Conservation (phyloP, 2,888 invertebrate genomes). For the Drosophila prolongata region DNA sequence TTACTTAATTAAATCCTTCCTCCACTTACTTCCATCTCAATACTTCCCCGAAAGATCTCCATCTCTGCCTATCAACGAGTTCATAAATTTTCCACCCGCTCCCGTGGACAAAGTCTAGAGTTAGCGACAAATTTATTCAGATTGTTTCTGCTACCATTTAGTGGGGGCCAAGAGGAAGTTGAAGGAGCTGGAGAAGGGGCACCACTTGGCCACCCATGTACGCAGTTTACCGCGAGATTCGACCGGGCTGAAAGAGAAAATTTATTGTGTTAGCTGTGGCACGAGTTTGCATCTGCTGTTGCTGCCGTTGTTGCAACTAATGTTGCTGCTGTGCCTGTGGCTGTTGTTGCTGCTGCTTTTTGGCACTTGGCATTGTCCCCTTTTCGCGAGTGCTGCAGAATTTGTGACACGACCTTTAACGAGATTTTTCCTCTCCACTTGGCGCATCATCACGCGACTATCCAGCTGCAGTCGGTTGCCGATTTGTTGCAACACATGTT, state of each 20-base stretch:
- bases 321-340: conserved; percentile 17
- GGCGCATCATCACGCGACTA: conserved; percentile 71
- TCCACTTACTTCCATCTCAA: neutral
- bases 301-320: conserved; percentile 1
- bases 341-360: conserved; percentile 37
- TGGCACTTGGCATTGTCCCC: conserved; percentile 60
- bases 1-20: conserved; percentile 4
- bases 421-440: conserved; percentile 68
- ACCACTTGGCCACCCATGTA: conserved; percentile 61
- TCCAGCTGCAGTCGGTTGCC: conserved; percentile 61
- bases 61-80: conserved; percentile 24
- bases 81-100: conserved; percentile 51
- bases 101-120: conserved; percentile 18
- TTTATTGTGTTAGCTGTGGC: conserved; percentile 71
- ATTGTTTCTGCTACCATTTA: conserved; percentile 59
- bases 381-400: conserved; percentile 50
- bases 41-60: conserved; percentile 28
- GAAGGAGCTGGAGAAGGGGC: neutral
- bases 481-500: conserved; percentile 81
- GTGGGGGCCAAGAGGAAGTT: conserved; percentile 10
- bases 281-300: conserved; percentile 65
- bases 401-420: conserved; percentile 76
- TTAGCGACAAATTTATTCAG: conserved; percentile 69
- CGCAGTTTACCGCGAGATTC: conserved; percentile 43
- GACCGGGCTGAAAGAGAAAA: conserved; percentile 60